Evolutionary conservation across 92 coral and sea anemone species (phyloP), one percentile per base, ranked within the genome.

Genomic region (Heteractis magnifica): DNA sequence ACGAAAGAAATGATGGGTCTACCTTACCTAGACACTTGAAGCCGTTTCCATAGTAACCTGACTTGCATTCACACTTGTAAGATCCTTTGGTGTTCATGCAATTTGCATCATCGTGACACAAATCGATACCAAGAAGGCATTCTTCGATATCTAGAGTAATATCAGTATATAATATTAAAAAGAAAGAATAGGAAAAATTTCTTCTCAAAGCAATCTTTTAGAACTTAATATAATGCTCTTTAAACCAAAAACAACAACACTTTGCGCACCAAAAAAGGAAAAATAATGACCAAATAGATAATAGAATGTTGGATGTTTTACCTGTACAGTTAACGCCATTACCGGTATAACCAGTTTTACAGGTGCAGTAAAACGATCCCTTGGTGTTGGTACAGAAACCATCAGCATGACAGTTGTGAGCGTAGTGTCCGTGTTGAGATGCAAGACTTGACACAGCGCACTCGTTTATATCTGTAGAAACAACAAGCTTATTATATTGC

Each of bases 331-430:
- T 81, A 80, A 83, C 77, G 65, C 93, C 90, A 79, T 87, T 77
- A 6, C 93, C 93, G 8, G 81, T 44, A 81, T 86, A 87, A 41
- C 93, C 93, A 56, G 81, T 75, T 62, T 82, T 91, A 85, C 98
- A 92, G 8, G 93, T 89, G 75, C 98, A 92, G 83, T 85, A 85
- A 87, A 92, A 92, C 68, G 96, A 94, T 51, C 96, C 98, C 16
- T 84, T 85, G 49, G 93, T 90, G 76, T 95, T 89, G 41, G 81
- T 80, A 21, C 97, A 93, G 65, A 86, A 82, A 72, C 93, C 88
- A 49, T 94, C 92, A 62, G 19, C 86, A 76, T 94, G 93, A 53
- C 98, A 94, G 82, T 92, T 88, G 80, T 92, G 94, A n/a, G 90
- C 82, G 71, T 86, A 93, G 75, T 89, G 71, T 18, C 68, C 71